Evolutionary conservation across 2,888 invertebrate species (phyloP).

Genomic region (Hirtodrosophila duncani): DNA sequence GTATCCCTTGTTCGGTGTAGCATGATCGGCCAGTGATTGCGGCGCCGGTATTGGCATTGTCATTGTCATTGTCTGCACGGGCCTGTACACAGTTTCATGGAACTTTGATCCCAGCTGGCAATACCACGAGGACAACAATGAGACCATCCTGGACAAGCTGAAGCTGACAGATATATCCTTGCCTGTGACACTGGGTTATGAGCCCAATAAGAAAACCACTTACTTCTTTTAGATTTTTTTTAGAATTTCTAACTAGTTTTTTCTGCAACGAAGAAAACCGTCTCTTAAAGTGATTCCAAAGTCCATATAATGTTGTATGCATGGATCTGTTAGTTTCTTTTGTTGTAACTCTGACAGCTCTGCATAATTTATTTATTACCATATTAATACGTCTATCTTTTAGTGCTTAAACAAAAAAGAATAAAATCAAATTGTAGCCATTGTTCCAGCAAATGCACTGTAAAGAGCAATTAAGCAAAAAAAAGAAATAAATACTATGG

Average conservation of each 20-base stretch:
- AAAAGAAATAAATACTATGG: too few relatives aligned
- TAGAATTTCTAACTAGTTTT: constrained; percentile 38
- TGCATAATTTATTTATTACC: constrained; percentile 29
- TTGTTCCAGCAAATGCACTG: constrained; percentile 47
- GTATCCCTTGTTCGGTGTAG: constrained; percentile 88
- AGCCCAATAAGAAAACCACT: constrained; percentile 89
- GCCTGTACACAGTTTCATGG: constrained; percentile 95
- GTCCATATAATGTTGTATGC: constrained; percentile 22
- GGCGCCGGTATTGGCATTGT: constrained; percentile 88
- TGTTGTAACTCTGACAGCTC: constrained; percentile 20
- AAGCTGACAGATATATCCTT: constrained; percentile 87
- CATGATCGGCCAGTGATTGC: constrained; percentile 84
- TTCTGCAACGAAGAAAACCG: constrained; percentile 4
- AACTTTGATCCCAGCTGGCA: constrained; percentile 97
- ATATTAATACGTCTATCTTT: constrained; percentile 21
- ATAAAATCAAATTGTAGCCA: constrained; percentile 14
- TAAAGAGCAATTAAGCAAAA: constrained; percentile 62
- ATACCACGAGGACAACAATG: constrained; percentile 90
- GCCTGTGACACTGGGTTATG: constrained; percentile 92
- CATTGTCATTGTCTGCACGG: constrained; percentile 90
- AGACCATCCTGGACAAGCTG: constrained; percentile 84
- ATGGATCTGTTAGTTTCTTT: constrained; percentile 13
- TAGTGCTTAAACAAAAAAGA: constrained; percentile 31
- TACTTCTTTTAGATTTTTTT: constrained; percentile 79
- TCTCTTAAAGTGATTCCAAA: constrained; percentile 35